Evolutionary conservation across 2,797 vertebrate species (phyloP), one percentile per base, ranked within the genome.

Genomic region (Erpetoichthys calabaricus): DNA sequence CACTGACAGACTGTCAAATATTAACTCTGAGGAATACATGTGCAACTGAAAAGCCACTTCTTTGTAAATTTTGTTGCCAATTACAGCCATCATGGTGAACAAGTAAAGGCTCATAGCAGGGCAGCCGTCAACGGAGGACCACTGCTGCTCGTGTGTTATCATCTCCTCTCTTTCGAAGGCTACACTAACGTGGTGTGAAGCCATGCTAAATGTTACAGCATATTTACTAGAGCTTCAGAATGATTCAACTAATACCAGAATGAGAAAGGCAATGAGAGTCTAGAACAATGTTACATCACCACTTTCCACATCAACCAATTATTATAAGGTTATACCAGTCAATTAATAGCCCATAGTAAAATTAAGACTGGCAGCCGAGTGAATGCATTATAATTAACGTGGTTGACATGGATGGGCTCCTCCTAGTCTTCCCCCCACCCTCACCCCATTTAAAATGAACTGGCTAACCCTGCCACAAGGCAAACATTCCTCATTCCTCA

Each of bases 191-290:
- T 83, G 88, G 89, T 94, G 91, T 94, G 90, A 96, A 96, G 92
- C 94, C 95, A 97, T 97, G 94, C 94, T 97, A 98, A 95, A 95
- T 93, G 89, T 96, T 96, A 96, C 91, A 97, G 94, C 93, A 87
- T 91, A 83, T 83, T 77, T 94, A 91, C 89, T 92, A 92, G 83
- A 91, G 89, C 88, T 88, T 90, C 88, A 80, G 87, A 91, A 89
- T 87, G 85, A 84, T 86, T 89, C 80, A 91, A 89, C 88, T 87
- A 91, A 85, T 83, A 88, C 82, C 89, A 87, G 87, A 92, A 91
- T 83, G 78, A 85, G 64, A 92, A 97, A 96, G 93, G 93, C 92
- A 92, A 92, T 91, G 89, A 83, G 83, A 89, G 83, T 86, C 88
- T 86, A 92, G 87, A 96, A 93, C 87, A 92, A 91, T 87, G 82